A percentile compares a stretch with the other conserved stretches of the same genome.
phyloP scores from a whole-genome alignment of 2,888 invertebrate species.

The Zygothrica quintamaculata region DNA sequence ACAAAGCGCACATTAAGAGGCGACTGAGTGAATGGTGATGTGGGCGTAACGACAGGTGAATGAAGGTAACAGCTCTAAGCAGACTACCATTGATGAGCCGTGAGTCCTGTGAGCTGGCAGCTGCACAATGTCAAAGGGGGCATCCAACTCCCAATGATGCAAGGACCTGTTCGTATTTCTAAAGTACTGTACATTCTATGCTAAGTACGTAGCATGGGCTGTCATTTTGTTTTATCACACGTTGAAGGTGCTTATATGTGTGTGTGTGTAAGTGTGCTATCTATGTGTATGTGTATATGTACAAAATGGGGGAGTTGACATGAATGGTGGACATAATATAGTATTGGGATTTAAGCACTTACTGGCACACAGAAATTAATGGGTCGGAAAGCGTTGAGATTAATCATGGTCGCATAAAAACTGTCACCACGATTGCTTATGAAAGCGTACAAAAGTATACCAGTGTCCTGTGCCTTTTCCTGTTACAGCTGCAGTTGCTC shows the following conservation, averaged over 20 bases:
- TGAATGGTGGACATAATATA: not conserved
- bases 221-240: slow-evolving; percentile 35
- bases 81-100: slow-evolving; percentile 38
- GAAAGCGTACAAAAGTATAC: slow-evolving; percentile 26
- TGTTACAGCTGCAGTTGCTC: slow-evolving; percentile 48
- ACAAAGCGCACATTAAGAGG: slow-evolving; percentile 49
- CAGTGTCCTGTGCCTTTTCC: slow-evolving; percentile 19
- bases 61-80: slow-evolving; percentile 23
- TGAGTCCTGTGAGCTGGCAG: slow-evolving; percentile 19
- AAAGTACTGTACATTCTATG: slow-evolving; percentile 10
- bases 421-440: slow-evolving; percentile 36
- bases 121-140: slow-evolving; percentile 35
- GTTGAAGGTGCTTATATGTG: slow-evolving; percentile 5
- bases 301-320: not conserved
- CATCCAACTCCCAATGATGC: not conserved
- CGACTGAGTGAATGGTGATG: slow-evolving; percentile 33
- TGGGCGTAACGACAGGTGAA: slow-evolving; percentile 50
- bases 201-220: slow-evolving; percentile 34
- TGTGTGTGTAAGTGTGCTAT: too few species aligned
- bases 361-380: slow-evolving; percentile 69
- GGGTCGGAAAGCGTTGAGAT: slow-evolving; percentile 81
- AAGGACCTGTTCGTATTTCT: not conserved
- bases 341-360: slow-evolving; percentile 22
- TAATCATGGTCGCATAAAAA: slow-evolving; percentile 70
- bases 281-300: too few species aligned